These are phyloP conservation scores for Euzetes globulus DNA, from an alignment of 2,888 invertebrate genomes.

Conservation along the genomic window DNA sequence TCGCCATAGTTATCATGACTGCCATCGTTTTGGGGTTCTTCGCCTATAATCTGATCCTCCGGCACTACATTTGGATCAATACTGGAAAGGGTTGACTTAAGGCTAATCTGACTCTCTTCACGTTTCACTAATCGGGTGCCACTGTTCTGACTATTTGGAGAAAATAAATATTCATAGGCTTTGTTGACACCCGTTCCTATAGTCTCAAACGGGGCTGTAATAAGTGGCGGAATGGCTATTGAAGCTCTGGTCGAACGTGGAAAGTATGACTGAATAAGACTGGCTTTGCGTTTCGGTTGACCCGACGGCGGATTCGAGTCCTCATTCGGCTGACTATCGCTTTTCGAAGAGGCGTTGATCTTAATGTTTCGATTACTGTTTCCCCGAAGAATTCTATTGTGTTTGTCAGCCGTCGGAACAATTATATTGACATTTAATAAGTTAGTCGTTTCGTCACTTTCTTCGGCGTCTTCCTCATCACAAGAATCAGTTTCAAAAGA, in stretches of 20 bases:
- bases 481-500: constrained; percentile 41
- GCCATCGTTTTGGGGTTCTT: constrained; percentile 36
- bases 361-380: constrained; percentile 13
- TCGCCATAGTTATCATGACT: constrained; percentile 47
- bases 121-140: constrained; percentile 41
- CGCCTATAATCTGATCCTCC: not conserved
- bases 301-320: constrained; percentile 30
- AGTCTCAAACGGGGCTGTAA: constrained; percentile 47
- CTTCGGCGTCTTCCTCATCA: constrained; percentile 56
- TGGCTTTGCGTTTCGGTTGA: constrained; percentile 37
- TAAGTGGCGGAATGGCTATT: constrained; percentile 62
- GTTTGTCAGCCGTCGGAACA: not conserved
- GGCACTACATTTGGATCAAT: constrained; percentile 40
- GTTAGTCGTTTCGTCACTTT: constrained; percentile 62
- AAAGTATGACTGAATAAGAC: constrained; percentile 45
- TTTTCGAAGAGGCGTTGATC: not conserved
- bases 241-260: constrained; percentile 67
- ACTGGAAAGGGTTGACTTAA: constrained; percentile 45
- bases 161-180: constrained; percentile 39
- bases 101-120: constrained; percentile 47
- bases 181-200: constrained; percentile 39
- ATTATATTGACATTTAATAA: not conserved
- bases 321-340: constrained; percentile 38
- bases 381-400: not conserved
- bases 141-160: constrained; percentile 39